Percentiles rank a stretch among this genome's conserved stretches.
phyloP scores from a whole-genome alignment of 1,140 invertebrate species.

The Dryas iulia region DNA sequence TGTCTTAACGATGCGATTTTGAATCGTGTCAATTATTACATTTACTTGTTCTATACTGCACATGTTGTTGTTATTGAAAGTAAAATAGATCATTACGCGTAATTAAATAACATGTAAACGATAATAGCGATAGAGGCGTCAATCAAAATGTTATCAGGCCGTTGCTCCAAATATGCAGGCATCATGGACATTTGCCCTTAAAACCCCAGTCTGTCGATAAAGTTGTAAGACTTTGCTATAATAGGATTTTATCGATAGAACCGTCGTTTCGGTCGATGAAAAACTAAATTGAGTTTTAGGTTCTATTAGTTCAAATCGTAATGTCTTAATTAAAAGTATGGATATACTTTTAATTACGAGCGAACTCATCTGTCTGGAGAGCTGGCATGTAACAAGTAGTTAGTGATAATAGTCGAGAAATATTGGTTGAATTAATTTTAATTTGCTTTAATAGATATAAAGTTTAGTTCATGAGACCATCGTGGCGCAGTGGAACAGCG shows the following conservation, averaged over 20 bases:
- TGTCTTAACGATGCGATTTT: not conserved
- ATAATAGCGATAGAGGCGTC: conserved; percentile 9
- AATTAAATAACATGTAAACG: conserved; percentile 1
- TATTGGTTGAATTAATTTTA: too few species aligned
- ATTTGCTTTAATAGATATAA: too few species aligned
- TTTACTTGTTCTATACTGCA: not conserved
- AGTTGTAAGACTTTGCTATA: not conserved
- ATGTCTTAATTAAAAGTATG: not conserved
- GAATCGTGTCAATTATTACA: not conserved
- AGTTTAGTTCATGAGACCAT: too few species aligned
- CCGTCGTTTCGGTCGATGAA: not conserved
- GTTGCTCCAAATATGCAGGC: conserved; percentile 26
- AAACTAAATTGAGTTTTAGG: not conserved
- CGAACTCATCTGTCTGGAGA: not conserved
- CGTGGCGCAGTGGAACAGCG: too few species aligned
- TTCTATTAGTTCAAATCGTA: not conserved
- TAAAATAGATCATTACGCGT: not conserved
- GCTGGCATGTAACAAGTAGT: not conserved
- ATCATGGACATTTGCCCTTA: not conserved
- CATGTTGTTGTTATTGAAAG: not conserved
- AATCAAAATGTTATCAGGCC: conserved; percentile 20
- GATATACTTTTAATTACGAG: too few species aligned
- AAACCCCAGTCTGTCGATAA: not conserved
- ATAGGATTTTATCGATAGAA: not conserved
- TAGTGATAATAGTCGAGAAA: too few species aligned